Percentiles rank a stretch among this genome's conserved stretches.
Evolutionary conservation across 2,113 vertebrate species (phyloP).

Genomic region (Peromyscus maniculatus): DNA sequence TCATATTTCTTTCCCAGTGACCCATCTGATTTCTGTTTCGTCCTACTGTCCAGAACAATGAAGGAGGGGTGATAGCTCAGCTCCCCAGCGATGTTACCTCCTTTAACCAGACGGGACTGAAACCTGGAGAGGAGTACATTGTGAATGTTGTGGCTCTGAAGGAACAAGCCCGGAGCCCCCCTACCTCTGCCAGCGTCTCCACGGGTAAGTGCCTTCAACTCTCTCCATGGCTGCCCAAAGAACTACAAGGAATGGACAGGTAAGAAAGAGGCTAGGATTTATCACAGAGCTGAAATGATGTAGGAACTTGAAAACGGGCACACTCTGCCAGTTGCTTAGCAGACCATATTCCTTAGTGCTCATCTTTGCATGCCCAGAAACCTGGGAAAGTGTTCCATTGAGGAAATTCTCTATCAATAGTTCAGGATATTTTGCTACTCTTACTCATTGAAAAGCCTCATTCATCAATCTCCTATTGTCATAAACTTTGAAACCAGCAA

Average conservation of each 20-base stretch:
- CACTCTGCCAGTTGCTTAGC: background rate
- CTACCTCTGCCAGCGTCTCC: slow-evolving; percentile 92
- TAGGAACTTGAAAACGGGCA: background rate
- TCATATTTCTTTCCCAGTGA: background rate
- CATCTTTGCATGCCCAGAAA: background rate
- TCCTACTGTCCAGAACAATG: slow-evolving; percentile 91
- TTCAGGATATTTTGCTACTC: background rate
- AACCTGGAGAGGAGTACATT: slow-evolving; percentile 96
- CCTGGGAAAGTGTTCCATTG: too few relatives aligned
- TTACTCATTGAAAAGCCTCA: background rate
- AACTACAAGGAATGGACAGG: background rate
- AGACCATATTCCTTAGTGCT: background rate
- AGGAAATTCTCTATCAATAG: background rate
- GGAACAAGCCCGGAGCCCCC: slow-evolving; percentile 95
- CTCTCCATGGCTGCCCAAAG: background rate
- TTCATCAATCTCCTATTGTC: background rate
- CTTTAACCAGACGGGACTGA: slow-evolving; percentile 96
- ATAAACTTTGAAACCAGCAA: slow-evolving; percentile 23
- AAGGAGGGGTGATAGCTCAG: slow-evolving; percentile 97
- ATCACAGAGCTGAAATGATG: background rate
- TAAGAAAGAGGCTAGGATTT: background rate
- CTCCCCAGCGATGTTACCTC: slow-evolving; percentile 96
- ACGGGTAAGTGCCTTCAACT: slow-evolving; percentile 90
- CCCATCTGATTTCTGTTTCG: background rate
- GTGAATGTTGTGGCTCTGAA: slow-evolving; percentile 96